These are phyloP conservation scores for Etia nguti DNA, from an alignment of 2,113 vertebrate genomes.

Conservation along the genomic window DNA sequence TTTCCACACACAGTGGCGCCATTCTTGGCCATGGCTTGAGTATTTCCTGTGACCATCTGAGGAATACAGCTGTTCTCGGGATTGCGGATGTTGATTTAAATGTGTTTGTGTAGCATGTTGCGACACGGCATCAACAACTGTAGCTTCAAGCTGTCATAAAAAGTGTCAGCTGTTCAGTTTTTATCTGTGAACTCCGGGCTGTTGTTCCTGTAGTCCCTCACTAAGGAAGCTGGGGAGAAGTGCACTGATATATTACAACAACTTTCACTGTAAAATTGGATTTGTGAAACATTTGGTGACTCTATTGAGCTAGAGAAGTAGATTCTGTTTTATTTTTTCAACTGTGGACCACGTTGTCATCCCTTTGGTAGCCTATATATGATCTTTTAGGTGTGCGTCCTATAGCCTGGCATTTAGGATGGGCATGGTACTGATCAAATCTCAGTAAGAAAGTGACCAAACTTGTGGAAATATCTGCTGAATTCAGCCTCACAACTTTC, in stretches of 20 bases:
- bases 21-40: neutral
- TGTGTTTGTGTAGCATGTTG: neutral
- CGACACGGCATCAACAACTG: neutral
- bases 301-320: neutral
- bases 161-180: neutral
- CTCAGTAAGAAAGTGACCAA: neutral
- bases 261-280: neutral
- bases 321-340: neutral
- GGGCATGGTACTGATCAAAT: neutral
- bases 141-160: neutral
- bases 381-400: neutral
- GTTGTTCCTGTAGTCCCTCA: neutral
- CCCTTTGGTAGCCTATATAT: neutral
- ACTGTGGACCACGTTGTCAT: neutral
- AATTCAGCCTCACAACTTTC: neutral
- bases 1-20: neutral
- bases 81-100: neutral
- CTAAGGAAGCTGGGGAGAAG: neutral
- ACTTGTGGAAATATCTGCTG: neutral
- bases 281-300: rapidly evolving
- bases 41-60: neutral
- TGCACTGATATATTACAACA: neutral
- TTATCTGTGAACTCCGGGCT: neutral
- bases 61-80: neutral
- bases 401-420: too few relatives aligned